Evolutionary conservation across 2,797 vertebrate species (phyloP).

Genomic region (Tokudaia tokunoshimensis): DNA sequence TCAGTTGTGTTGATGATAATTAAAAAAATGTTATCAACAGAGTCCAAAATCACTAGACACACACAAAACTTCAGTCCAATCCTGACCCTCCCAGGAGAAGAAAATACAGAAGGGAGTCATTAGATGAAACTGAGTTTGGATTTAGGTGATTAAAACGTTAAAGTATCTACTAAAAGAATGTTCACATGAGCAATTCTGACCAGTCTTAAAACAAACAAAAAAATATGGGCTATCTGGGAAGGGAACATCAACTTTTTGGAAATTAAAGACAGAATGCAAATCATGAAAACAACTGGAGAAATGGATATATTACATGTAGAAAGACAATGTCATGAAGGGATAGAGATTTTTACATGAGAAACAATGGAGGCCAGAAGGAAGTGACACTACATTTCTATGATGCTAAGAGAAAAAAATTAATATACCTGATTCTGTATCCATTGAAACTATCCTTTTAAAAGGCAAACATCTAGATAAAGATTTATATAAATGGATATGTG

Average conservation of each 20-base stretch:
- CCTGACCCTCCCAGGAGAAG: neutral
- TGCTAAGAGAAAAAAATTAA: neutral
- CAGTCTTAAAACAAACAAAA: neutral
- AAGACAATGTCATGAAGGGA: neutral
- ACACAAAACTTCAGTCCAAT: constrained; percentile 6
- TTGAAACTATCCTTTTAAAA: neutral
- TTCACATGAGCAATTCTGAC: constrained; percentile 39
- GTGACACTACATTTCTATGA: neutral
- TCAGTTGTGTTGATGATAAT: no score
- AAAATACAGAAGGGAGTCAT: neutral
- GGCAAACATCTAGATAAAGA: neutral
- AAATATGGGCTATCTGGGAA: neutral
- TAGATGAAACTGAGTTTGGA: constrained; percentile 2
- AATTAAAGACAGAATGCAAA: constrained; percentile 15
- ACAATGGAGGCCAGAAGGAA: neutral
- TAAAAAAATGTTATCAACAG: neutral
- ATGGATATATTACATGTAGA: neutral
- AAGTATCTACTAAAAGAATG: constrained; percentile 14
- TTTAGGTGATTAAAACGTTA: constrained; percentile 47
- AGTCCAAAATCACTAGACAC: constrained; percentile 16
- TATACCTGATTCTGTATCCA: neutral
- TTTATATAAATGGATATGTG: neutral
- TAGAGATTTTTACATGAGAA: constrained; percentile 32
- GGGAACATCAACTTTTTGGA: neutral
- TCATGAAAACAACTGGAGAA: constrained; percentile 9